Evolutionary conservation across 2,888 invertebrate genomes (phyloP), one percentile per base, ranked within the genome.

Genomic region (Cancer borealis): DNA sequence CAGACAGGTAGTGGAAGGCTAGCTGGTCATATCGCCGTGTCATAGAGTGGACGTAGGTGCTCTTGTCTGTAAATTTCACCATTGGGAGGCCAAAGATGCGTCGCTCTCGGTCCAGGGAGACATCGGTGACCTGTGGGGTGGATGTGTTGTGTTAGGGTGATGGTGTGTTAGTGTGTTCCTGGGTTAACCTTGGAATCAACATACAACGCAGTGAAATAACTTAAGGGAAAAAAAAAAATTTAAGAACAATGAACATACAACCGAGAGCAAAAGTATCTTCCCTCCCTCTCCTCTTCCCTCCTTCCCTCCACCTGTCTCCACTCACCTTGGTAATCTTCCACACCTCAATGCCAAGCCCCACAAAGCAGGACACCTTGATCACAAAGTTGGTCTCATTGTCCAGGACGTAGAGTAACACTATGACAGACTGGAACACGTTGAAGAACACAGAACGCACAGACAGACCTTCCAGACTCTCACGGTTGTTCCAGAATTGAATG

Each of bases 401-500:
- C 95, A 99, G 97, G 0, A 99, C 99, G 96, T 99, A 99, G 0
- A 99, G 97, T 10, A 99, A 97, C 0, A 99, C 99, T 92, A 99
- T 98, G 17, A 99, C 97, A 0, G 99, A 99, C 96, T 99, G 99
- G 97, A 99, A 99, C 6, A 99, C 99, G 96, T 98, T 99, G 97
- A 99, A 99, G 97, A 99, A 99, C 49, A 99, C 99, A 0, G 99
- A 99, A 96, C 99, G 98, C 4, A 99, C 99, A 0, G 99, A 99
- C 79, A 99, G 97, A 14, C 99, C 99, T 97, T 99, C 99, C 89
- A 99, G 97, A 0, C 99, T 99, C 96, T 99, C 99, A 26, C 99
- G 97, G 96, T 99, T 99, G 96, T 99, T 99, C 99, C 99, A 99
- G 96, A 99, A 99, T 97, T 99, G 99, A 96, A 99, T 99, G 96